Conservation (phyloP, 1,140 invertebrate species). For the Zaprionus lachaisei region DNA sequence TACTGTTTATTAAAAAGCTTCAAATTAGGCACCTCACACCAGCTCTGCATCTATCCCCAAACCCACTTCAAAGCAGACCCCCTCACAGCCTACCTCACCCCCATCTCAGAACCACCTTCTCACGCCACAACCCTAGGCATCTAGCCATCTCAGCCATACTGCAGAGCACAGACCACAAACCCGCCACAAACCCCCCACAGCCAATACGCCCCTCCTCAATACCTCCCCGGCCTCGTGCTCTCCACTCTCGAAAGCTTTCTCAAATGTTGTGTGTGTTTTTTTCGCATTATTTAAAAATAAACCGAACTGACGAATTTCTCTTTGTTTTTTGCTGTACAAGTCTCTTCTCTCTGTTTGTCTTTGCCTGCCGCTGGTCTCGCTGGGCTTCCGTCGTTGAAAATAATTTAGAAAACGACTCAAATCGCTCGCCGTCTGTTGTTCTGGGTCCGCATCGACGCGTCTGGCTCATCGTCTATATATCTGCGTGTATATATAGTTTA, state of each 20-base stretch:
- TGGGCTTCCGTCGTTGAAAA: conserved; percentile 57
- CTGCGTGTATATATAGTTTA: conserved; percentile 46
- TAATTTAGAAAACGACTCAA: conserved; percentile 80
- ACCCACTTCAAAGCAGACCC: not conserved
- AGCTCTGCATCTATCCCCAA: not conserved
- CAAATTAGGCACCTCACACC: conserved; percentile 26
- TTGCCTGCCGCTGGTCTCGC: conserved; percentile 25
- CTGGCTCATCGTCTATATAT: conserved; percentile 38
- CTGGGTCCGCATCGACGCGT: conserved; percentile 57
- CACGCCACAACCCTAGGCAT: too few species aligned
- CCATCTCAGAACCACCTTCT: too few species aligned
- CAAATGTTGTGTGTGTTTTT: conserved; percentile 47
- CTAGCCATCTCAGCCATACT: too few species aligned
- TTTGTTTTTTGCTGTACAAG: conserved; percentile 47
- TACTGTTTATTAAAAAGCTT: conserved; percentile 52
- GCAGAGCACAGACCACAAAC: too few species aligned
- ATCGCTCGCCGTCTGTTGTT: conserved; percentile 66
- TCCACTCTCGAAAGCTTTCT: conserved; percentile 57
- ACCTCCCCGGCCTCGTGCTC: conserved; percentile 4
- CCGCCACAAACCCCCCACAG: not conserved
- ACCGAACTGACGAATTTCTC: conserved; percentile 58
- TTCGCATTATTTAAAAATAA: conserved; percentile 72
- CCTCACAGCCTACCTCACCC: not conserved
- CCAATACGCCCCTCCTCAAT: not conserved
- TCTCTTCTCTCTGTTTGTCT: conserved; percentile 46